A percentile compares a stretch with the other conserved stretches of the same genome.
Conservation (phyloP, 2,797 vertebrate genomes). For the Oryzias sinensis region DNA sequence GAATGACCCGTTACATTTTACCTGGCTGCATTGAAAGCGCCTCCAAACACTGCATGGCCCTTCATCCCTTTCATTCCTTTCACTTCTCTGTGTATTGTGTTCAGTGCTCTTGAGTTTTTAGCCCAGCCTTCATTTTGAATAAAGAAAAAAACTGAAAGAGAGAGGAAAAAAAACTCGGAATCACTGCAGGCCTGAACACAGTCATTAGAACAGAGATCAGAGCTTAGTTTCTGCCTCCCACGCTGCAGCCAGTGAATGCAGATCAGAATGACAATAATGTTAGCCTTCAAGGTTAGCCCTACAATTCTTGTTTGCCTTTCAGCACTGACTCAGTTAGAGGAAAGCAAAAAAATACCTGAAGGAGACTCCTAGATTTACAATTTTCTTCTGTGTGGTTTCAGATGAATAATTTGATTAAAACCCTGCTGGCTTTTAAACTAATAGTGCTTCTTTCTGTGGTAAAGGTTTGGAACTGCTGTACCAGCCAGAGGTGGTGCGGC, state of each 20-base stretch:
- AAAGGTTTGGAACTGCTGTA: slow-evolving; percentile 94
- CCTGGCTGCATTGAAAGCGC: slow-evolving; percentile 25
- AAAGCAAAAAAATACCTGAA: slow-evolving; percentile 21
- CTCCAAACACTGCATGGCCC: slow-evolving; percentile 19
- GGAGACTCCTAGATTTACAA: slow-evolving; percentile 18
- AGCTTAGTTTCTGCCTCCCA: slow-evolving; percentile 54
- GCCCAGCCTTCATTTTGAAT: slow-evolving; percentile 4
- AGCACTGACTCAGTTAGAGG: slow-evolving; percentile 31
- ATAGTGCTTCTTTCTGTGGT: slow-evolving; percentile 17
- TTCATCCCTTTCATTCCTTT: slow-evolving; percentile 8
- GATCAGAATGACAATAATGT: slow-evolving; percentile 63
- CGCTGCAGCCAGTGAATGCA: slow-evolving; percentile 61
- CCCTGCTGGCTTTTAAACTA: no score
- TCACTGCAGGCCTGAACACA: slow-evolving; percentile 23
- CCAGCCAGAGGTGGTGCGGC: slow-evolving; percentile 95
- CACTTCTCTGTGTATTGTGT: background rate
- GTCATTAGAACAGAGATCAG: slow-evolving; percentile 48
- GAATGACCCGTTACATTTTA: slow-evolving; percentile 44
- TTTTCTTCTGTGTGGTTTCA: slow-evolving; percentile 9
- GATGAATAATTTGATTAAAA: background rate
- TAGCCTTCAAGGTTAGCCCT: slow-evolving; percentile 54
- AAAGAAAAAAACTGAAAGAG: slow-evolving; percentile 1
- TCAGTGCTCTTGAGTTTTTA: slow-evolving; percentile 3
- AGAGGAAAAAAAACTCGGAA: background rate
- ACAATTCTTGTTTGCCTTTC: slow-evolving; percentile 45